phyloP scores from a whole-genome alignment of 2,888 invertebrate species.

The Lithophane leautieri region DNA sequence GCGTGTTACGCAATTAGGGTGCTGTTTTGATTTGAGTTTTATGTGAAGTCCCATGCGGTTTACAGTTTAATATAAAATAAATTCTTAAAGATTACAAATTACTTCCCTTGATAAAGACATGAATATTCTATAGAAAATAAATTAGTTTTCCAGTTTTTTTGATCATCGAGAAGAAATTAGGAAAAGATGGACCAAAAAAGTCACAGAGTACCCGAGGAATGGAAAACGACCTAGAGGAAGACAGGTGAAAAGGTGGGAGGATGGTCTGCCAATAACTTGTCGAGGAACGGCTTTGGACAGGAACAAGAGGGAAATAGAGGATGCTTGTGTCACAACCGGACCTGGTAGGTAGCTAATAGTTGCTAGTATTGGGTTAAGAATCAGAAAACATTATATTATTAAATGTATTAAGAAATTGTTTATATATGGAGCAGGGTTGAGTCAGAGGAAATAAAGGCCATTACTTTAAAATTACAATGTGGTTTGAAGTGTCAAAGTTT shows the following conservation, averaged over 20 bases:
- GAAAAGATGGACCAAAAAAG: not conserved
- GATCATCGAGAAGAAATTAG: not conserved
- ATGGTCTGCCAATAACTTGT: no score
- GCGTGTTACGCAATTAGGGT: no score
- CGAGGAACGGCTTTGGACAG: not conserved
- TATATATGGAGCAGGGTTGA: not conserved
- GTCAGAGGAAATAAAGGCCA: not conserved
- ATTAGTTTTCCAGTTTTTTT: not conserved
- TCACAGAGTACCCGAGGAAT: not conserved
- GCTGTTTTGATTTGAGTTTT: no score
- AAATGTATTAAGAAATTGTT: not conserved
- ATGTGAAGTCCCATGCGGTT: no score
- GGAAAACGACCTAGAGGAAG: no score
- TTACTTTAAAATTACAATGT: not conserved
- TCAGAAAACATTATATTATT: not conserved
- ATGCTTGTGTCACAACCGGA: not conserved
- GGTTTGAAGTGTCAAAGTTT: not conserved
- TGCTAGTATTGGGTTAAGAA: not conserved
- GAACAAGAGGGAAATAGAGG: not conserved
- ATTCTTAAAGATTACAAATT: not conserved
- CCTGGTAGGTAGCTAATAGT: not conserved
- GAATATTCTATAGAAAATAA: not conserved
- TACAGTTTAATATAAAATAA: not conserved
- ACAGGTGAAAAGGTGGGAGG: not conserved
- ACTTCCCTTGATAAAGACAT: not conserved